These are phyloP conservation scores for Hippocampus mohnikei DNA, from an alignment of 2,113 vertebrate genomes.

Conservation along the genomic window DNA sequence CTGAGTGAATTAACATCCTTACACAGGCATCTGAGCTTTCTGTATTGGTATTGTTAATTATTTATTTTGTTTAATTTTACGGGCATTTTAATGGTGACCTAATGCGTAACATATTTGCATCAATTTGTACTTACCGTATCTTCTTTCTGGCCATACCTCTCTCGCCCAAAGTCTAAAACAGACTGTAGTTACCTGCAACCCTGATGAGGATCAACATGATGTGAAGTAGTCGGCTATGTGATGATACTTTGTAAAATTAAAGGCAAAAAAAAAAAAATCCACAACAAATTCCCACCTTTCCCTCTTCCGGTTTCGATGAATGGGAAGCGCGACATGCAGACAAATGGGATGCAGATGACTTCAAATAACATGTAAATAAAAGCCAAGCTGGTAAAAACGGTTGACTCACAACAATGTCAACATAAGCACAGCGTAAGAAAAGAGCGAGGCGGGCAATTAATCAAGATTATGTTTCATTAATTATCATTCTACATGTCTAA, in stretches of 20 bases:
- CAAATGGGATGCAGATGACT: conserved; percentile 67
- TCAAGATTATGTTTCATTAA: background rate
- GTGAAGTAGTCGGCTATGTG: too few relatives aligned
- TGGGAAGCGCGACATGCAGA: conserved; percentile 43
- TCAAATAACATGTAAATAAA: conserved; percentile 30
- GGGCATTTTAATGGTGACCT: too few relatives aligned
- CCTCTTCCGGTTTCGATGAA: conserved; percentile 14
- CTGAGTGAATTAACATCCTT: too few relatives aligned
- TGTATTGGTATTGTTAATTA: too few relatives aligned
- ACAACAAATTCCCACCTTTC: background rate
- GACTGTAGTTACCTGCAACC: too few relatives aligned
- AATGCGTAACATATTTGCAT: too few relatives aligned
- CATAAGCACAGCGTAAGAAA: background rate
- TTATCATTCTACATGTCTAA: background rate
- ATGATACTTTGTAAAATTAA: background rate
- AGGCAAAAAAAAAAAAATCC: background rate
- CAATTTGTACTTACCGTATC: too few relatives aligned
- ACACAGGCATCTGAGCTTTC: too few relatives aligned
- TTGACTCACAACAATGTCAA: conserved; percentile 33
- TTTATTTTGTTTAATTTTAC: too few relatives aligned
- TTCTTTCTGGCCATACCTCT: too few relatives aligned
- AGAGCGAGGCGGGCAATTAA: background rate
- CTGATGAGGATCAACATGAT: too few relatives aligned
- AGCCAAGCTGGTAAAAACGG: conserved; percentile 46
- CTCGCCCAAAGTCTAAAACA: too few relatives aligned